Evolutionary conservation across 2,888 invertebrate genomes (phyloP), one percentile per base, ranked within the genome.

Genomic region (Troglohyphantes excavatus): DNA sequence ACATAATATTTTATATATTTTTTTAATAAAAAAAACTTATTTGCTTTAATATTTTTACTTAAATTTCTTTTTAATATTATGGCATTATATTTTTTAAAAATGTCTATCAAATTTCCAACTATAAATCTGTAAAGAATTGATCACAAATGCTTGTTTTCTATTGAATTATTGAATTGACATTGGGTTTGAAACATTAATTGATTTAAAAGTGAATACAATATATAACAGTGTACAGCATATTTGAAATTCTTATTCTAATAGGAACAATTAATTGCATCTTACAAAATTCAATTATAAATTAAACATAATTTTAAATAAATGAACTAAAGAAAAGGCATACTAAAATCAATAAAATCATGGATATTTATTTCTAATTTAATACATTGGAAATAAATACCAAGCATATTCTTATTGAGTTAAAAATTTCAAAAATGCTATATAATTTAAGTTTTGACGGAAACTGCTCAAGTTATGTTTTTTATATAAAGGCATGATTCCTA

Each of bases 381-480:
- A 70, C 27, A 33, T 2, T 23, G 9, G 17, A 59, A 59, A 59
- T 59, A n/a, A 59, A 19, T 0, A 19, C 6, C 7, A 46, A n/a
- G 11, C 33, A 33, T 23, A 11, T 68, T 29, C 9, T n/a, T 72
- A 72, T 72, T 23, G 68, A n/a, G 29, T 21, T 29, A 17, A 23
- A 43, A 43, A 46, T 83, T 70, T 70, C 70, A 63, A 70, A 63
- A 78, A 70, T 43, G 61, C 63, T 67, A n/a, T 43, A 27, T 19
- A 70, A 79, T 61, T 83, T 89, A 76, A 70, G 67, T 89, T 89
- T 76, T 67, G 26, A 82, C 39, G 63, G 81, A 53, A 67, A 89
- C 43, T 68, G 82, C 88, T 89, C 88, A 89, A 89, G 59, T 82
- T 89, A 89, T 82, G 82, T 89, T 82, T 89, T 82, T 68, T 68